Percentiles rank a stretch among this genome's conserved stretches.
Conservation (phyloP, 2,888 invertebrate species). For the Epinotia bilunana region DNA sequence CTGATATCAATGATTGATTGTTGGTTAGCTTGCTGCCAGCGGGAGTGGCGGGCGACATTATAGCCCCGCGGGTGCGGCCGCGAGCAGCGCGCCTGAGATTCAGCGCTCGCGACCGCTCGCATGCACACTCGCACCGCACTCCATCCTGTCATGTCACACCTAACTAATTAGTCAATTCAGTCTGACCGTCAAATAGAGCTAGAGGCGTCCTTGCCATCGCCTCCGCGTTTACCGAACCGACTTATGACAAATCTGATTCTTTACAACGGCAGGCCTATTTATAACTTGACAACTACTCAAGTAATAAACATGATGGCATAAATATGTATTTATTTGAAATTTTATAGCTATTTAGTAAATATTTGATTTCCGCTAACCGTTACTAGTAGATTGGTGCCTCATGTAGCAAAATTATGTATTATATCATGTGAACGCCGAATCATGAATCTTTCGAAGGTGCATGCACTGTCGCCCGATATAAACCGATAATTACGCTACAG, state of each 20-base stretch:
- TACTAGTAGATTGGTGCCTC: constrained; percentile 6
- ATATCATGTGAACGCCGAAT: constrained; percentile 1
- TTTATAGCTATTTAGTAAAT: constrained; percentile 39
- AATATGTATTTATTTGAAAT: constrained; percentile 43
- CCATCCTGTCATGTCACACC: constrained; percentile 56
- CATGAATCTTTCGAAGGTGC: neutral
- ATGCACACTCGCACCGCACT: constrained; percentile 58
- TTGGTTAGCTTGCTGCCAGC: neutral
- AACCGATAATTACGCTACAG: constrained; percentile 15
- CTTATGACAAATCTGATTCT: constrained; percentile 19
- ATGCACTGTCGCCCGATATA: neutral
- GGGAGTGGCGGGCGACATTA: constrained; percentile 18
- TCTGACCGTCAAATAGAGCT: constrained; percentile 59
- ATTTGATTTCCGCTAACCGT: constrained; percentile 41
- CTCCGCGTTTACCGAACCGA: constrained; percentile 11
- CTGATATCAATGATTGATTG: neutral
- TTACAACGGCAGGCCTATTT: constrained; percentile 30
- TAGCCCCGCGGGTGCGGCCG: constrained; percentile 49
- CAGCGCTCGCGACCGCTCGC: constrained; percentile 68
- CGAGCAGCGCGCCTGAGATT: constrained; percentile 74
- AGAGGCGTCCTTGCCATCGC: constrained; percentile 20
- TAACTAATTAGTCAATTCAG: constrained; percentile 67
- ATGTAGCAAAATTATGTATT: constrained; percentile 9
- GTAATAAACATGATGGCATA: constrained; percentile 41
- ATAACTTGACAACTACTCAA: constrained; percentile 36